These are phyloP conservation scores for Lasioglossum vierecki DNA, from an alignment of 2,888 invertebrate species.

Conservation along the genomic window DNA sequence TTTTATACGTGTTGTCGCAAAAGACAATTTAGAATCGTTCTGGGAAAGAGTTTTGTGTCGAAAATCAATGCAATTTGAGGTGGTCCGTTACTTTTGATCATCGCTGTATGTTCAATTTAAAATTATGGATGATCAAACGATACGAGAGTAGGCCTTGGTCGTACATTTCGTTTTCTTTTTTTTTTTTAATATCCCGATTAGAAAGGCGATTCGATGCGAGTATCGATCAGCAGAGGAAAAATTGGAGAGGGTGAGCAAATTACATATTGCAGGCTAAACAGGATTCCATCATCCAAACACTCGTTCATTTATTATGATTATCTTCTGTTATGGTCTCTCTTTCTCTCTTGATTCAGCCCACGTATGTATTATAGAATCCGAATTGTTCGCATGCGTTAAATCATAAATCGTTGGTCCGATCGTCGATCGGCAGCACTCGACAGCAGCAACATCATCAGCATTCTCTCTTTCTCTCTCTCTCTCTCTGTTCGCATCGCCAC, in stretches of 20 bases:
- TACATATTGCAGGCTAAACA: conserved; percentile 63
- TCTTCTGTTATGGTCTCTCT: conserved; percentile 33
- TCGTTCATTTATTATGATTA: conserved; percentile 63
- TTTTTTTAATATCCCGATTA: not conserved
- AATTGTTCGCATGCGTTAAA: conserved; percentile 68
- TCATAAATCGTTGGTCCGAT: conserved; percentile 64
- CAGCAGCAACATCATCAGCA: conserved; percentile 46
- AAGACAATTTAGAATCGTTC: not conserved
- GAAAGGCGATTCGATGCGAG: not conserved
- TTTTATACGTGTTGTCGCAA: not conserved
- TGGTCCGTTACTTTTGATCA: not conserved
- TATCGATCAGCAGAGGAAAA: conserved; percentile 49
- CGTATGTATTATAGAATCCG: conserved; percentile 57
- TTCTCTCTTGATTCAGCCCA: conserved; percentile 56
- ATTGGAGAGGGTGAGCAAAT: conserved; percentile 70
- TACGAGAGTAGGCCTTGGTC: conserved; percentile 48
- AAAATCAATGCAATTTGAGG: not conserved
- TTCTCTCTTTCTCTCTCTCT: not conserved
- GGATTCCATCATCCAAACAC: conserved; percentile 57
- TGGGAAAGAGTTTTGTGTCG: not conserved
- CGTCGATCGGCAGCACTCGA: conserved; percentile 68
- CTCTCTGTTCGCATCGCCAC: conserved; percentile 36
- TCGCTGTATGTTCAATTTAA: not conserved
- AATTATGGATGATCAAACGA: not conserved
- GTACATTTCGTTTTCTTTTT: not conserved